Evolutionary conservation across 2,113 vertebrate genomes (phyloP).

Genomic region (Hucho hucho): DNA sequence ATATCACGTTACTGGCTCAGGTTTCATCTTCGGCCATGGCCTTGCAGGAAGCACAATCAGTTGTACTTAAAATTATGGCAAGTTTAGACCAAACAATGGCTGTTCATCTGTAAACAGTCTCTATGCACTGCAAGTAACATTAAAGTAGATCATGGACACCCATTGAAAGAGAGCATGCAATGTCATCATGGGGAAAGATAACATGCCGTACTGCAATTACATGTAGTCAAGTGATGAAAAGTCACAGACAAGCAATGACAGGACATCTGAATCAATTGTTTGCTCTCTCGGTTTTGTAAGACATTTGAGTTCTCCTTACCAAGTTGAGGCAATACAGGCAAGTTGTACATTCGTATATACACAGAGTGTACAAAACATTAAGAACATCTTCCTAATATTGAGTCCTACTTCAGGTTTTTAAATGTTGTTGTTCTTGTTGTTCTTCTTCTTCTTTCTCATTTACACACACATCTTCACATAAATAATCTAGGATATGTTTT

Average conservation of each 20-base stretch:
- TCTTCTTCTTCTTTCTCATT: no score
- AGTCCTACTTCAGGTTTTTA: no score
- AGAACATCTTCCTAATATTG: no score
- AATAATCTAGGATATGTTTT: no score
- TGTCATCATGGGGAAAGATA: constrained; percentile 27
- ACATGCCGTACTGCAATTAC: constrained; percentile 7
- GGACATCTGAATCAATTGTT: not conserved
- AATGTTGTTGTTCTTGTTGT: no score
- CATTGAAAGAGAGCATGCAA: constrained; percentile 42
- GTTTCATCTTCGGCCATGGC: constrained; percentile 1
- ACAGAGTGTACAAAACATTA: no score
- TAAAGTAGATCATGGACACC: constrained; percentile 32
- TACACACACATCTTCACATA: no score
- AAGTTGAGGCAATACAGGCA: no score
- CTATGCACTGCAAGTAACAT: constrained; percentile 11
- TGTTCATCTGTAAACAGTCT: constrained; percentile 10
- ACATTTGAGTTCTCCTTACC: not conserved
- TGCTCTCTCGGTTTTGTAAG: not conserved
- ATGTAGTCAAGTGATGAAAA: constrained; percentile 21
- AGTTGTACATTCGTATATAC: no score
- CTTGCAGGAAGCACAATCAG: constrained; percentile 1
- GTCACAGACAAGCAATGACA: constrained; percentile 36
- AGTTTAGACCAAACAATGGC: constrained; percentile 11
- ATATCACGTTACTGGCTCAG: not conserved
- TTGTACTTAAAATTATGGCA: not conserved